Percentiles rank a stretch among this genome's conserved stretches.
Evolutionary conservation across 2,113 vertebrate species (phyloP).

Genomic region (Naja naja): DNA sequence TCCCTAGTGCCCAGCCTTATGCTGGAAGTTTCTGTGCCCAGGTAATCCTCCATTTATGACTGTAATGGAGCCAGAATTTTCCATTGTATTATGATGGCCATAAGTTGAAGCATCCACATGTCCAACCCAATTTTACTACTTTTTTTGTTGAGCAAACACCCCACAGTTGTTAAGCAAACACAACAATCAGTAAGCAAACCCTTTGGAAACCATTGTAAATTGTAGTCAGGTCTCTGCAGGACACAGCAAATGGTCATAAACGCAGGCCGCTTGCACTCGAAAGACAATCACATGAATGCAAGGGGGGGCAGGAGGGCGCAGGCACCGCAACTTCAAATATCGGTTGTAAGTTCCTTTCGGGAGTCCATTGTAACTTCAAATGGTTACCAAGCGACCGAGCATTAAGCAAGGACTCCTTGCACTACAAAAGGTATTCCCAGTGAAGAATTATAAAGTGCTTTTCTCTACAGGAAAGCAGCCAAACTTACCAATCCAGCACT

Average conservation of each 20-base stretch:
- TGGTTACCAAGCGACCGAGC: fast-evolving
- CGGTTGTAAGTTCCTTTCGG: neutral
- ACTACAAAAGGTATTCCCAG: neutral
- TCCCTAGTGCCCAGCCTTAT: neutral
- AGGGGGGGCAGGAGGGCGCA: neutral
- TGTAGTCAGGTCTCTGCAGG: neutral
- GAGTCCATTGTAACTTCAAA: neutral
- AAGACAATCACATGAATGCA: neutral
- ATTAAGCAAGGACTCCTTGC: neutral
- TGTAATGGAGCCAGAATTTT: neutral
- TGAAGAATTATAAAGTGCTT: neutral
- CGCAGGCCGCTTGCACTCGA: neutral
- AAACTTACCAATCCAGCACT: slow-evolving; percentile 87
- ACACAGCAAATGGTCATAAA: neutral
- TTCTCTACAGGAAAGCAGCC: neutral
- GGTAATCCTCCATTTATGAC: neutral
- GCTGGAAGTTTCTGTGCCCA: neutral
- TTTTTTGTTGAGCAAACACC: neutral
- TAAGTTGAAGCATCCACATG: neutral
- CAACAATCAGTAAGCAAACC: neutral
- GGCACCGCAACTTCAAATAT: neutral
- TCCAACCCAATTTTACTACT: neutral
- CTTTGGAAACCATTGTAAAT: neutral
- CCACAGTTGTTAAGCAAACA: neutral
- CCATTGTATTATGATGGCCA: neutral